Evolutionary conservation across 2,888 invertebrate genomes (phyloP).

Genomic region (Ochropleura plecta): DNA sequence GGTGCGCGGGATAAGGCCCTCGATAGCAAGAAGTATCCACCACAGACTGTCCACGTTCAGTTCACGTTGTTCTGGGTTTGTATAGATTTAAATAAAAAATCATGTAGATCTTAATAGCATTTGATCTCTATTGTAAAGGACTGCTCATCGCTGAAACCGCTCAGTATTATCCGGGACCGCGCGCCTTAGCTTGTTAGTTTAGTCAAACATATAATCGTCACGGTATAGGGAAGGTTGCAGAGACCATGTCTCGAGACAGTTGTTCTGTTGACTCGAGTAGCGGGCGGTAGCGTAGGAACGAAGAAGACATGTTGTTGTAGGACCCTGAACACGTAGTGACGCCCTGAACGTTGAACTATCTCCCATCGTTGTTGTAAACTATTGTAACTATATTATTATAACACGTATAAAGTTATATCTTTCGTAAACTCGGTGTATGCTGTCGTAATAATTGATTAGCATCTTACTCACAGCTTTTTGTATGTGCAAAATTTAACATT

Average conservation of each 20-base stretch:
- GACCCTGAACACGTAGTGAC: slow-evolving; percentile 56
- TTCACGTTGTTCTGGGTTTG: slow-evolving; percentile 21
- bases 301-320: slow-evolving; percentile 58
- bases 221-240: slow-evolving; percentile 62
- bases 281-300: slow-evolving; percentile 48
- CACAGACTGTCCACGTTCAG: slow-evolving; percentile 37
- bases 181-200: slow-evolving; percentile 76
- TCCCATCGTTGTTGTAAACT: slow-evolving; percentile 71
- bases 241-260: slow-evolving; percentile 46
- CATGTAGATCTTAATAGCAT: slow-evolving; percentile 5
- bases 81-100: slow-evolving; percentile 22
- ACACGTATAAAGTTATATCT: slow-evolving; percentile 51
- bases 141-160: slow-evolving; percentile 61
- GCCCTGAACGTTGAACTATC: slow-evolving; percentile 60
- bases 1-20: slow-evolving; percentile 78
- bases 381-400: slow-evolving; percentile 55
- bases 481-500: slow-evolving; percentile 75
- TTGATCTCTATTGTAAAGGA: slow-evolving; percentile 29
- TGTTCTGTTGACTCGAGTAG: slow-evolving; percentile 48
- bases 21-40: slow-evolving; percentile 27
- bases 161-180: slow-evolving; percentile 78
- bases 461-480: slow-evolving; percentile 77
- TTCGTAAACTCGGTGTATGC: slow-evolving; percentile 67
- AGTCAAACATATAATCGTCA: slow-evolving; percentile 60
- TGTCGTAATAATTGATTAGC: slow-evolving; percentile 65